Evolutionary conservation across 2,113 vertebrate genomes (phyloP).

Genomic region (Chionodraco myersi): DNA sequence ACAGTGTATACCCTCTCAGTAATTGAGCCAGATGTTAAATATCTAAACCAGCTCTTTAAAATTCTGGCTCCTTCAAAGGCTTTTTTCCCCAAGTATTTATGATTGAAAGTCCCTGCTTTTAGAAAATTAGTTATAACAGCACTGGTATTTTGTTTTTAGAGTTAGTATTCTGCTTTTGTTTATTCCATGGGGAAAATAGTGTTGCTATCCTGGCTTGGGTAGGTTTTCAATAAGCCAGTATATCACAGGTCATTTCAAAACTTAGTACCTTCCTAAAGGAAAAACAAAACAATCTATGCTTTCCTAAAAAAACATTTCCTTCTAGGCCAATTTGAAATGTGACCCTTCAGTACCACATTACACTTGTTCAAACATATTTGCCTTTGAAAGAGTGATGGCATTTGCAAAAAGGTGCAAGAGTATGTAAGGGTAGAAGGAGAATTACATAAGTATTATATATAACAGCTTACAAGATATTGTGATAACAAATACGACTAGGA

Average conservation of each 20-base stretch:
- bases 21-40: slow-evolving; percentile 27
- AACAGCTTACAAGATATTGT: no score
- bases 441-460: no score
- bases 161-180: neutral
- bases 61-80: neutral
- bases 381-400: no score
- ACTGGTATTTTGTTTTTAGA: neutral
- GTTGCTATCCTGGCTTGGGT: neutral
- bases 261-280: neutral
- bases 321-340: no score
- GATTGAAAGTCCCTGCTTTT: neutral
- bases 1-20: slow-evolving; percentile 14
- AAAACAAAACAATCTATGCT: neutral
- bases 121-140: neutral
- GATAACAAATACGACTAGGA: no score
- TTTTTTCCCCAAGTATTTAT: slow-evolving; percentile 4
- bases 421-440: no score
- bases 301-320: no score
- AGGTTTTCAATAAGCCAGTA: no score
- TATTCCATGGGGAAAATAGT: neutral
- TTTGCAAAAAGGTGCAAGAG: no score
- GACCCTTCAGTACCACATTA: no score
- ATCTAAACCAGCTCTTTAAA: neutral
- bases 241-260: neutral
- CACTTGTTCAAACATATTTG: no score